Base-by-base conservation (phyloP, 2,888 invertebrate genomes). In the Tetragonula carbonaria region DNA sequence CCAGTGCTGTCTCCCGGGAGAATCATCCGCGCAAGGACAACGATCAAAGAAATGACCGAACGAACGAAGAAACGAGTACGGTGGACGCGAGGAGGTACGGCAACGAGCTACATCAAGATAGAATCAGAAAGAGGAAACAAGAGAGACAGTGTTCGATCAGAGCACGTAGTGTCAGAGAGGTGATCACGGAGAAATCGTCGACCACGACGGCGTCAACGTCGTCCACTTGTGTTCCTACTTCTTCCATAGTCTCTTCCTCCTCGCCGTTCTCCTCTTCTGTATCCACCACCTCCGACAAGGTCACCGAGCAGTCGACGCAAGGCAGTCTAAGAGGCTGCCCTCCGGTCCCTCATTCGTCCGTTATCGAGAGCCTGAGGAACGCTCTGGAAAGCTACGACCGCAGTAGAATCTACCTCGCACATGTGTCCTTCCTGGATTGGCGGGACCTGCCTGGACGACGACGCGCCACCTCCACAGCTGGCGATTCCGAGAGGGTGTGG, bases 401-500 rank as follows among this genome's bases (percentile, higher is more conserved):
- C 28, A 94, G 94, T 77, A 93, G 94, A 72, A 94, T 95, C 65
- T 95, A 95, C 87, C 91, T 94, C 67, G 95, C 94, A 18, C 94
- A 95, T 88, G 94, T 94, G 59, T 94, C 94, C 73, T 94, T 93
- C 75, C 90, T 95, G 66, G 95, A 95, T 88, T 95, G 95, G 95
- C 94, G 94, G 78, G 94, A 94, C 80, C 86, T 95, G 55, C 95
- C 95, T 0, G 94, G 93, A 33, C 91, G 91, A 63, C 88, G 93
- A 5, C 82, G 83, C 74, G 66, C 75, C 76, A 50, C 73, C 13
- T 55, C 51, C 71, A 66, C 74, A 38, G 16, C 77, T 68, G 78
- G 57, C 75, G 74, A 85, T 14, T 85, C 87, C 21, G 93, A 93
- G 75, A 86, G 93, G 77, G 90, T 93, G 65, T 94, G 94, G 95